A percentile compares a stretch with the other conserved stretches of the same genome.
Conservation (phyloP, 2,113 vertebrate species). For the Rhadina sibilatrix region DNA sequence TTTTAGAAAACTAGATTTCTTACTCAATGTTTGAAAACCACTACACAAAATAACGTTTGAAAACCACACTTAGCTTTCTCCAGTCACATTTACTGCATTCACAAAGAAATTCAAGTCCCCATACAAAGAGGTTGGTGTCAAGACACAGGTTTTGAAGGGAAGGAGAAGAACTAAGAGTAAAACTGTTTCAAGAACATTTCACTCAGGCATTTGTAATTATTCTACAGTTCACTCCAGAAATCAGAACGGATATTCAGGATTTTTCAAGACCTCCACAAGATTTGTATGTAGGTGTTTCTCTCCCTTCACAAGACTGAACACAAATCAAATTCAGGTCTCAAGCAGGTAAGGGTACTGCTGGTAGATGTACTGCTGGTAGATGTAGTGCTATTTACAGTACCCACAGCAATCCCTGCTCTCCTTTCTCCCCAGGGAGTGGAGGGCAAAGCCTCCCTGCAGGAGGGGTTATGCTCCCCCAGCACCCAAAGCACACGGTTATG, state of each 20-base stretch:
- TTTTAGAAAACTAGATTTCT: neutral
- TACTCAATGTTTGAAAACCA: neutral
- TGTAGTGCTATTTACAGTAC: neutral
- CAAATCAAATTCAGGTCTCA: neutral
- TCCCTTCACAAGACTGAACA: neutral
- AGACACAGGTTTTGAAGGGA: neutral
- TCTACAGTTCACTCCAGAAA: neutral
- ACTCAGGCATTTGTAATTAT: neutral
- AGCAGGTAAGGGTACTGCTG: neutral
- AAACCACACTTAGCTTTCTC: neutral
- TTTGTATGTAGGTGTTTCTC: neutral
- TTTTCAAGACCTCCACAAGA: neutral
- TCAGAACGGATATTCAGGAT: neutral
- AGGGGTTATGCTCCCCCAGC: neutral
- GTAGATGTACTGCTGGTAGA: neutral
- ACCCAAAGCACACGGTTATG: fast-evolving
- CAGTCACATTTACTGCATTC: neutral
- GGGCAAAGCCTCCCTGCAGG: neutral
- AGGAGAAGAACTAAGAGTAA: neutral
- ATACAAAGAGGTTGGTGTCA: neutral
- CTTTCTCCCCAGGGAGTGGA: neutral
- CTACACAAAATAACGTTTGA: neutral
- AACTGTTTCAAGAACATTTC: neutral
- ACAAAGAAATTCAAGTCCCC: neutral
- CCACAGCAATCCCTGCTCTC: neutral